Percentiles rank a stretch among this genome's conserved stretches.
Evolutionary conservation across 2,797 vertebrate genomes (phyloP).

Genomic region (Lepus townsendii): DNA sequence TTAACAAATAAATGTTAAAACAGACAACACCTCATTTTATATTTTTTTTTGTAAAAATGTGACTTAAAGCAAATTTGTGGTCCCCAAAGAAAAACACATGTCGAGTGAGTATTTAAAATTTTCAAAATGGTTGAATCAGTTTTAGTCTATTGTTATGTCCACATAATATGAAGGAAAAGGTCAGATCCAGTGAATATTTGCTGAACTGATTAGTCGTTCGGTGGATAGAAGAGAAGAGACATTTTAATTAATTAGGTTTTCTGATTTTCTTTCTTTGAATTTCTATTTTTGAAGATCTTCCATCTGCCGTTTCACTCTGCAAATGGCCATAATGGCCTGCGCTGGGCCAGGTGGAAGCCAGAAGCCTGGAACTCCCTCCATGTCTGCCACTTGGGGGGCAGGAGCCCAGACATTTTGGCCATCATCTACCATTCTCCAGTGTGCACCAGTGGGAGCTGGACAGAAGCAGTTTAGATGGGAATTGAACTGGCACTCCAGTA

Average conservation of each 20-base stretch:
- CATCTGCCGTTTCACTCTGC: no score
- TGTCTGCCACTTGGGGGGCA: no score
- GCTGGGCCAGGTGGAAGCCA: no score
- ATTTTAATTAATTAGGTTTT: constrained; percentile 56
- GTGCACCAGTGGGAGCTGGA: no score
- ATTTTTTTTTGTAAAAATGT: constrained; percentile 60
- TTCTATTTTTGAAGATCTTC: no score
- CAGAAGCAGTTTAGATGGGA: no score
- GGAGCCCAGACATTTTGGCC: no score
- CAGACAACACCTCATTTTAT: not conserved
- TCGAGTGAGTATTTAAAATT: constrained; percentile 21
- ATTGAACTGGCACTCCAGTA: no score
- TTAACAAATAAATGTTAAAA: constrained; percentile 46
- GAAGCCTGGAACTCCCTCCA: no score
- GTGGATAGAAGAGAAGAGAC: not conserved
- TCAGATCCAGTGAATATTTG: constrained; percentile 38
- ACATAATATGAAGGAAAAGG: constrained; percentile 47
- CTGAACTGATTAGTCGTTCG: constrained; percentile 50
- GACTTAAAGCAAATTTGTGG: not conserved
- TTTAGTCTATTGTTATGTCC: not conserved
- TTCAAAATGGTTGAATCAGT: not conserved
- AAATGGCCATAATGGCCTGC: no score
- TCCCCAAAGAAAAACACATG: not conserved
- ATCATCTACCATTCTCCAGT: no score
- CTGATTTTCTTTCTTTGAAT: constrained; percentile 36